Evolutionary conservation across 2,113 vertebrate species (phyloP).

Genomic region (Brevimyrus niger): DNA sequence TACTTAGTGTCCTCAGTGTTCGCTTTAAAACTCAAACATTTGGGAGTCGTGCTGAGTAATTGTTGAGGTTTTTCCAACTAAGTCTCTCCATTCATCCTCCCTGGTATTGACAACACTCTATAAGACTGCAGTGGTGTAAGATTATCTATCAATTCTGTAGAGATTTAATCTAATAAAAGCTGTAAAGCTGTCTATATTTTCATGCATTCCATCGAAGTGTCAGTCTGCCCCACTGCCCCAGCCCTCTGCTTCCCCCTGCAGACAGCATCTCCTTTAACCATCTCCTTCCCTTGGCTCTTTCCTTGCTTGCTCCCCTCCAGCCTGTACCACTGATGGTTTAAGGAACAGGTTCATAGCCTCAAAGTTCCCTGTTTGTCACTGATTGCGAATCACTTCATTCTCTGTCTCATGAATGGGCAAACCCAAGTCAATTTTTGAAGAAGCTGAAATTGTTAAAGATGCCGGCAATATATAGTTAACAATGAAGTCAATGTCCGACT

Average conservation of each 20-base stretch:
- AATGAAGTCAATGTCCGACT: not conserved
- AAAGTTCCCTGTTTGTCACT: not conserved
- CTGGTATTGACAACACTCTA: not conserved
- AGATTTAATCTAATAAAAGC: not conserved
- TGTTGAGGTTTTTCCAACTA: not conserved
- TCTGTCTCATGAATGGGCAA: not conserved
- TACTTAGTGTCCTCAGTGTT: no score
- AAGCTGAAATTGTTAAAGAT: not conserved
- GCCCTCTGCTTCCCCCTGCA: not conserved
- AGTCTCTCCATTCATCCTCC: not conserved
- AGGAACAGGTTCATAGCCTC: not conserved
- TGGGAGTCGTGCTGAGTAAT: not conserved
- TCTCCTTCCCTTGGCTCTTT: not conserved
- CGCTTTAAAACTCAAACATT: not conserved
- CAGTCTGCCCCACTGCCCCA: not conserved
- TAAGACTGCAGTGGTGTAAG: not conserved
- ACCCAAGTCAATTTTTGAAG: not conserved
- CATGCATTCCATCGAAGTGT: not conserved
- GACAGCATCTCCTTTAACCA: not conserved
- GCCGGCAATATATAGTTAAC: not conserved
- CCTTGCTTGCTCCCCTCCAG: not conserved
- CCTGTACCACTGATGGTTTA: not conserved
- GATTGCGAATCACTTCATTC: not conserved
- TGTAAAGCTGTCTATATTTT: not conserved
- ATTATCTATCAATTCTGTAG: no score